phyloP scores from a whole-genome alignment of 30 jellyfish, hydroid and myxozoan genomes.

The Pelagia noctiluca region DNA sequence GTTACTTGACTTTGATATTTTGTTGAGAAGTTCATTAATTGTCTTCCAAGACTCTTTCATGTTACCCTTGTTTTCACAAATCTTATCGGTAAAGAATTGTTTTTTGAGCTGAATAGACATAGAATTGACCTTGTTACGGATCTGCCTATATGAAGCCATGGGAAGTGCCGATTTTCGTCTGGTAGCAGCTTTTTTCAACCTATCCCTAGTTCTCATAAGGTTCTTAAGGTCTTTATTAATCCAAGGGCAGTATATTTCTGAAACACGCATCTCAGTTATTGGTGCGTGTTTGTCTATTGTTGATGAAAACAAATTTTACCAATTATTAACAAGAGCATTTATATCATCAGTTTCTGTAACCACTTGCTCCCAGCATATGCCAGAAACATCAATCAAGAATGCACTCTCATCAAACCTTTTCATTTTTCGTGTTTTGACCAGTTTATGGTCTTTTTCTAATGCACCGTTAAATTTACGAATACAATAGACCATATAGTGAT shows the following conservation, averaged over 20 bases:
- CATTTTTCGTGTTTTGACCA: constrained; percentile 7
- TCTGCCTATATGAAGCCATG: constrained; percentile 52
- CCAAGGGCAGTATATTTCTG: constrained; percentile 55
- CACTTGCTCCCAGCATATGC: constrained; percentile 51
- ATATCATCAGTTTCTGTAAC: constrained; percentile 39
- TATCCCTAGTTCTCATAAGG: constrained; percentile 32
- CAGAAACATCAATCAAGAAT: constrained; percentile 54
- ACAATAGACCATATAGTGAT: constrained; percentile 27
- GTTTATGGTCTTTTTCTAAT: not conserved
- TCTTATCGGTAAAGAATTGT: constrained; percentile 29
- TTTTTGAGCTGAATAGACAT: constrained; percentile 2
- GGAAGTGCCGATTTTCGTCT: constrained; percentile 13
- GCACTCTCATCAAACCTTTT: constrained; percentile 30
- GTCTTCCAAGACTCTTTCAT: constrained; percentile 34
- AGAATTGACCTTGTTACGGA: constrained; percentile 37
- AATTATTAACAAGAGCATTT: constrained; percentile 30
- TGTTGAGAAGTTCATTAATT: too few species aligned
- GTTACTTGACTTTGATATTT: constrained; percentile 38
- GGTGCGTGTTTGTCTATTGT: constrained; percentile 27
- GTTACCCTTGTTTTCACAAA: constrained; percentile 27
- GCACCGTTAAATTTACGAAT: constrained; percentile 14
- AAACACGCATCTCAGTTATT: constrained; percentile 33
- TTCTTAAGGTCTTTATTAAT: constrained; percentile 30
- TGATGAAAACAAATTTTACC: constrained; percentile 34
- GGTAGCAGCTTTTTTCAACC: constrained; percentile 25